Base-by-base conservation (phyloP, 92 coral and sea anemone genomes). In the Parazoanthus swiftii region DNA sequence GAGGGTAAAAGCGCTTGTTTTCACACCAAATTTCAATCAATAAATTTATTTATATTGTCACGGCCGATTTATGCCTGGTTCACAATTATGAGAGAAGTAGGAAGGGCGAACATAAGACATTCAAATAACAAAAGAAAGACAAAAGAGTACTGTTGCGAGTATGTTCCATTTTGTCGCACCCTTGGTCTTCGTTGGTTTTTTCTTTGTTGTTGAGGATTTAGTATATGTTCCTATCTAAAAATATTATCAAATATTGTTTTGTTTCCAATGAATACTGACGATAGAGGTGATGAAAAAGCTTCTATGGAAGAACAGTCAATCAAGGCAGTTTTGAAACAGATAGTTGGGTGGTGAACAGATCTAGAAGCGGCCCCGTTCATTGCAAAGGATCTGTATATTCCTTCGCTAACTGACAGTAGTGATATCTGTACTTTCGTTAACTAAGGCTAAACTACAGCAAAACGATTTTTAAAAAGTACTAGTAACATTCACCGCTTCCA, bases 41-140 rank as follows among this genome's bases (percentile, higher is more conserved):
- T 82, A 42, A 23, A 65, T n/a, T 38, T 67, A n/a, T 82, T 82
- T 67, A 66, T 82, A 82, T 25, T 82, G 38, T 43, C 48, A 67
- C 3, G 51, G 80, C 46, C 54, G 35, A 39, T 76, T 74, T 72
- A 72, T 25, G 59, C 59, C 18, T 54, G 16, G 59, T 54, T 54
- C 59, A 13, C 59, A 54, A 0, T 54, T 54, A 20, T 54, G 16
- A 54, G 18, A 54, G 13, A 54, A 54, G 59, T 18, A 29, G 20
- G 13, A 54, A 54, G 18, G 59, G 20, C 59, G 9, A 54, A 20
- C 59, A 54, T 13, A 13, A 54, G 59, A 54, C 13, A 54, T 54
- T 54, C 2, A 70, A n/a, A 70, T n/a, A 29, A 70, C 26, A 70
- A 70, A 70, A 11, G 36, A n/a, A n/a, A n/a, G 74, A 68, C 74